phyloP scores from a whole-genome alignment of 2,113 vertebrate species.

The Syngnathoides biaculeatus region DNA sequence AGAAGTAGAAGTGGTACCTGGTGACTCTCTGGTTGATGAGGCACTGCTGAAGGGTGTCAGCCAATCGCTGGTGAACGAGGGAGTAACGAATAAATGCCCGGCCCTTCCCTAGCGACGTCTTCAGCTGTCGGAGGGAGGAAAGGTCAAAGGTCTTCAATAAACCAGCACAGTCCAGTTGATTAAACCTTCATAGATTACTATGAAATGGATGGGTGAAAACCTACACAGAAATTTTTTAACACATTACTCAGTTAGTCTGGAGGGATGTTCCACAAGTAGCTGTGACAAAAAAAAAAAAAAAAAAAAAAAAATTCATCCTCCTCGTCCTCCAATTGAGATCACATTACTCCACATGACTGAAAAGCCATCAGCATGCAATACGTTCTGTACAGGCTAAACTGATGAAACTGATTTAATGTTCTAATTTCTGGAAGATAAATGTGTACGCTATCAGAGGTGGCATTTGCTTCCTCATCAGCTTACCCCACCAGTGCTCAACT shows the following conservation, averaged over 20 bases:
- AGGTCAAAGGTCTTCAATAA: neutral
- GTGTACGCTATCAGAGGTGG: neutral
- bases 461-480: neutral
- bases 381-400: neutral
- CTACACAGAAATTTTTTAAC: neutral
- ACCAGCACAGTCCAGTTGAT: neutral
- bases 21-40: conserved; percentile 91
- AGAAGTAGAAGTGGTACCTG: conserved; percentile 70
- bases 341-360: neutral
- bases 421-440: neutral
- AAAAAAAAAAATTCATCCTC: neutral
- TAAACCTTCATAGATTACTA: neutral
- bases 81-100: conserved; percentile 93
- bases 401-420: neutral
- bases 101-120: conserved; percentile 92
- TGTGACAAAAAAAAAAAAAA: neutral
- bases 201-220: neutral
- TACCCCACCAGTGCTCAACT: neutral
- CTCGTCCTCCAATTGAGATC: neutral
- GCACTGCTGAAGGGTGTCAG: conserved; percentile 94
- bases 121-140: conserved; percentile 71
- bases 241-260: neutral
- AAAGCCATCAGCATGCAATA: no score
- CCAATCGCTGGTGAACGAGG: conserved; percentile 89
- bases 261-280: neutral